Conservation (phyloP, 2,113 vertebrate genomes). For the Cyanoramphus novaezelandiae region DNA sequence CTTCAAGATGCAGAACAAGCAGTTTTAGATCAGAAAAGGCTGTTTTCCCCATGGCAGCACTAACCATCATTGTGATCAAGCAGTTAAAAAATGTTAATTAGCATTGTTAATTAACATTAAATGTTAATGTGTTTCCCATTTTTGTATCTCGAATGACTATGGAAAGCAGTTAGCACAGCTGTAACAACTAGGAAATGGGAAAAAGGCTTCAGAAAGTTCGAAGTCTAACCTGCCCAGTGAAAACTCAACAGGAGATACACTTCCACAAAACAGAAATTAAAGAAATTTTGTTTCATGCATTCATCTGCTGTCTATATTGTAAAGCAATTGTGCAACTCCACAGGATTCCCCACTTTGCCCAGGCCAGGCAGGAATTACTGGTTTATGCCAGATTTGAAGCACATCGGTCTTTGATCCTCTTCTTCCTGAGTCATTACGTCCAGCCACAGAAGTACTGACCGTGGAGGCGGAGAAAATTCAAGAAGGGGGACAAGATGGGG, state of each 20-base stretch:
- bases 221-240: background rate
- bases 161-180: background rate
- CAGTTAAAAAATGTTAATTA: background rate
- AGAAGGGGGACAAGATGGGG: background rate
- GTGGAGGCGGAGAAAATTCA: accelerated
- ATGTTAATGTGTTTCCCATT: background rate
- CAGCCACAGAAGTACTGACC: background rate
- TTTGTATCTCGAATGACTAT: background rate
- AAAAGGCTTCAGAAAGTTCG: background rate
- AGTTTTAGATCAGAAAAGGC: background rate
- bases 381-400: background rate
- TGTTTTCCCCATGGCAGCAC: background rate
- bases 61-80: background rate
- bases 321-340: background rate
- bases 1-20: background rate
- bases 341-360: background rate
- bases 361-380: background rate
- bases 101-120: background rate
- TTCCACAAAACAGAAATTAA: background rate
- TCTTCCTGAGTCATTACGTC: background rate
- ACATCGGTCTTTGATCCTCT: background rate
- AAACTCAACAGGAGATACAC: background rate
- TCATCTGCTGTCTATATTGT: background rate
- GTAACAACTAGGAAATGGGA: background rate
- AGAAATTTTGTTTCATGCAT: background rate